Conservation (phyloP, 1,140 invertebrate genomes). For the Pseudomyrmex cubaensis region DNA sequence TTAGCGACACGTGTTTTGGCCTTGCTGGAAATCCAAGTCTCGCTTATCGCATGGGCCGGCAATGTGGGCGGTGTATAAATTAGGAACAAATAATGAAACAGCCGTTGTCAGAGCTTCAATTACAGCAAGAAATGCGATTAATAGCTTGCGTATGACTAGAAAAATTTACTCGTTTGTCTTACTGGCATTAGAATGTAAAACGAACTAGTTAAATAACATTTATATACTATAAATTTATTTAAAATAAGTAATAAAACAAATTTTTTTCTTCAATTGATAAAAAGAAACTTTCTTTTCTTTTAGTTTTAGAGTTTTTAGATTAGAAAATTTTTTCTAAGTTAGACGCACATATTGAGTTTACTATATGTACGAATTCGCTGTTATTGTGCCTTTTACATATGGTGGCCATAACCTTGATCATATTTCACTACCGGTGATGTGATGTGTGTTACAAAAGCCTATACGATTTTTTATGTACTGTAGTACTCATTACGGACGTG, state of each 20-base stretch:
- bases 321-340: too few relatives aligned
- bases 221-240: too few relatives aligned
- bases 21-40: background rate
- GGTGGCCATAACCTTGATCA: background rate
- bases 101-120: background rate
- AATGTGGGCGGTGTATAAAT: constrained; percentile 16
- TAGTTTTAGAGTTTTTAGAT: too few relatives aligned
- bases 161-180: background rate
- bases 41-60: background rate
- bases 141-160: too few relatives aligned
- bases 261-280: too few relatives aligned
- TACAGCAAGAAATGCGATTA: background rate
- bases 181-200: too few relatives aligned
- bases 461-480: constrained; percentile 19
- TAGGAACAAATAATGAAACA: constrained; percentile 30
- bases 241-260: too few relatives aligned
- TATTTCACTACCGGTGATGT: background rate
- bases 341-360: too few relatives aligned
- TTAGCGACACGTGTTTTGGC: constrained; percentile 29
- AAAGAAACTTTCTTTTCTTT: too few relatives aligned
- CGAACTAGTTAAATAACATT: too few relatives aligned
- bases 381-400: background rate
- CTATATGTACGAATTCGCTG: background rate
- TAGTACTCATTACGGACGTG: constrained; percentile 1
- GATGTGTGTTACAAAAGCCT: background rate